Conservation (phyloP, 2,797 vertebrate genomes). For the Ctenosaura bakeri region DNA sequence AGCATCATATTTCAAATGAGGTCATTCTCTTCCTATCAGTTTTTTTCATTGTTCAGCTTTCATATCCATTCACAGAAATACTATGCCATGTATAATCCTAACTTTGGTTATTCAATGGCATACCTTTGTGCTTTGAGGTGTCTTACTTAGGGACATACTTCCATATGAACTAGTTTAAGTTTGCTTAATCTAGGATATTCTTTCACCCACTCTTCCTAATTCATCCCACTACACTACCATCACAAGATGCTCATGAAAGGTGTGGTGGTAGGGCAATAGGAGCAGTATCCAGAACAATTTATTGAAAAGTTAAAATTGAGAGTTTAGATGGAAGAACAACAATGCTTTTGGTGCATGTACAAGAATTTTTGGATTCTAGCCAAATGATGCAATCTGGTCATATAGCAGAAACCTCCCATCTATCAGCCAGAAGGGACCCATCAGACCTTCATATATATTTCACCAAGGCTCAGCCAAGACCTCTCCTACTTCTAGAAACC, state of each 20-base stretch:
- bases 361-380: background rate
- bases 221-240: background rate
- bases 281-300: background rate
- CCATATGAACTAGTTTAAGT: background rate
- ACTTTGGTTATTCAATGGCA: no score
- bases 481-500: background rate
- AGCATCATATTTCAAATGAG: background rate
- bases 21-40: background rate
- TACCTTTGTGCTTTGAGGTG: no score
- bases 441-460: background rate
- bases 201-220: background rate
- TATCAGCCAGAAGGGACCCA: background rate
- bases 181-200: background rate
- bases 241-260: background rate
- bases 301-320: background rate
- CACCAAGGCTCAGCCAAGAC: background rate
- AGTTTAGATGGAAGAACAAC: background rate
- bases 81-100: no score
- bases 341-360: background rate
- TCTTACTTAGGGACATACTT: background rate
- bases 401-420: background rate
- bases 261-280: background rate
- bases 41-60: background rate
- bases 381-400: background rate
- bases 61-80: background rate